These are phyloP conservation scores for Euthynnus affinis DNA, from an alignment of 2,797 vertebrate species.

Conservation along the genomic window DNA sequence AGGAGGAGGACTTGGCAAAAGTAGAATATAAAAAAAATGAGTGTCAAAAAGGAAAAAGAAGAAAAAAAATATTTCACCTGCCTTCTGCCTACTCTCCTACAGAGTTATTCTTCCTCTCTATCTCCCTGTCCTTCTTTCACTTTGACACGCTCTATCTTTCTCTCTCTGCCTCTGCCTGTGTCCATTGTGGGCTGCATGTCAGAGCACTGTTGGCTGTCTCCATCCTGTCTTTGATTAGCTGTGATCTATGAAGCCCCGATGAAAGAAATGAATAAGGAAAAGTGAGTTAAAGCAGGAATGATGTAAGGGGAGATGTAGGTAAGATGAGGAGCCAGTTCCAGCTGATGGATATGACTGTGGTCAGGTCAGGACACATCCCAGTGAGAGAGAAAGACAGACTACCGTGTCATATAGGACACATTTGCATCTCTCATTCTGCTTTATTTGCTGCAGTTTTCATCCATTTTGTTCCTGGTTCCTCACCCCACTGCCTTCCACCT, in stretches of 20 bases:
- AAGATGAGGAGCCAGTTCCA: constrained; percentile 13
- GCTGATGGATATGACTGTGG: constrained; percentile 38
- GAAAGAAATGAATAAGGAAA: constrained; percentile 52
- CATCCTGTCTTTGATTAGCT: constrained; percentile 62
- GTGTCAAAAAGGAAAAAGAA: constrained; percentile 19
- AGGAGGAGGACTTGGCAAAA: neutral
- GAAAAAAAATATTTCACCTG: constrained; percentile 57
- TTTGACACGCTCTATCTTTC: constrained; percentile 49
- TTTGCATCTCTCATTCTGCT: constrained; percentile 59
- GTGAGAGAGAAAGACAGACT: neutral
- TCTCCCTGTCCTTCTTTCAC: constrained; percentile 35
- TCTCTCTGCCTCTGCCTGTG: constrained; percentile 27
- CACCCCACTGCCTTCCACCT: constrained; percentile 28
- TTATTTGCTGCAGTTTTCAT: constrained; percentile 72
- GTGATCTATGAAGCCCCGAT: constrained; percentile 54
- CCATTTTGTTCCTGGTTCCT: constrained; percentile 66
- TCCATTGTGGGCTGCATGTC: constrained; percentile 52
- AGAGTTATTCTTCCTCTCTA: constrained; percentile 29
- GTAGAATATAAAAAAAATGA: constrained; percentile 1
- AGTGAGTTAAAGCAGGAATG: constrained; percentile 40
- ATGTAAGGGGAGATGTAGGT: constrained; percentile 10
- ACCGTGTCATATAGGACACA: constrained; percentile 24
- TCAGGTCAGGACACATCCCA: constrained; percentile 44
- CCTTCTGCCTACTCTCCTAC: constrained; percentile 24
- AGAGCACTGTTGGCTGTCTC: constrained; percentile 52